Evolutionary conservation across 2,113 vertebrate species (phyloP).

Genomic region (Rutilus rutilus): DNA sequence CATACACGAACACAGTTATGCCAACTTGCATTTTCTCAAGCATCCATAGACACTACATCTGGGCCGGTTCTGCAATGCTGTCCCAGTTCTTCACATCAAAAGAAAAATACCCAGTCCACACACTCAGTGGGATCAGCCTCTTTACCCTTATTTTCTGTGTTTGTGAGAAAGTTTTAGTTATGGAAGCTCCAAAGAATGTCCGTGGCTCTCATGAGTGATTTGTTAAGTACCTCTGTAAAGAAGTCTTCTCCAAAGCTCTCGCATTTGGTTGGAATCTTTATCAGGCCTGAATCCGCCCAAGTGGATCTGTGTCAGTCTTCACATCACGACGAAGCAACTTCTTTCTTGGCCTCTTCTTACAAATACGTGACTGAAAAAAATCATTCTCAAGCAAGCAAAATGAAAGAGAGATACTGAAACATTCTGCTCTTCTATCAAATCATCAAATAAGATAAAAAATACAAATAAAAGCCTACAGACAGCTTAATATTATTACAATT

Average conservation of each 20-base stretch:
- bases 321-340: not conserved
- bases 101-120: slow-evolving; percentile 20
- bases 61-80: not conserved
- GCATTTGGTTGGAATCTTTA: not conserved
- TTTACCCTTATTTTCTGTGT: slow-evolving; percentile 2
- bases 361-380: not conserved
- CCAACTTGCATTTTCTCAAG: slow-evolving; percentile 45
- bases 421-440: too few relatives aligned
- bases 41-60: slow-evolving; percentile 13
- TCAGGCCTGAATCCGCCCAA: not conserved
- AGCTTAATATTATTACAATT: too few relatives aligned
- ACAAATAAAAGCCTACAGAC: too few relatives aligned
- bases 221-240: not conserved
- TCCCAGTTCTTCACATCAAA: slow-evolving; percentile 37
- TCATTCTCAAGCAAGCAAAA: too few relatives aligned
- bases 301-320: not conserved
- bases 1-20: not conserved
- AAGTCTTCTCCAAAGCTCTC: not conserved
- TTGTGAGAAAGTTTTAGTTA: not conserved
- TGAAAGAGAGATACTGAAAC: too few relatives aligned
- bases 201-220: not conserved
- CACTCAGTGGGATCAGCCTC: slow-evolving; percentile 10
- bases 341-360: not conserved
- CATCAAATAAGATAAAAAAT: too few relatives aligned
- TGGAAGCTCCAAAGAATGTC: not conserved